Evolutionary conservation across 2,888 invertebrate genomes (phyloP), one percentile per base, ranked within the genome.

Genomic region (Drosophila mulleri): DNA sequence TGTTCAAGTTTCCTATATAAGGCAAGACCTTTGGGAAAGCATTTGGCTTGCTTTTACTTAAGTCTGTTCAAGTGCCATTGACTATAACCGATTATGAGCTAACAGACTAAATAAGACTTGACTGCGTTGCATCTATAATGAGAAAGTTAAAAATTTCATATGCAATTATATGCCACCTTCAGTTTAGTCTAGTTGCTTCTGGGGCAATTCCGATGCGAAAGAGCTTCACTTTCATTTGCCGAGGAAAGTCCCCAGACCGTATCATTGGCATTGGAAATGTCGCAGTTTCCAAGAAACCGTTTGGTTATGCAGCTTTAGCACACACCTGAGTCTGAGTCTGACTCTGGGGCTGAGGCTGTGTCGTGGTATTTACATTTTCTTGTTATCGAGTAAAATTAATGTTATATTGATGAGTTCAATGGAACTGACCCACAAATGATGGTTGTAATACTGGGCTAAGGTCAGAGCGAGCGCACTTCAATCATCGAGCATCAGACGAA

Each of bases 401-500:
- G 68, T 66, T 69, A 76, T 68, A 67, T 88, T 69, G 59, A 83
- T 84, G 83, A 80, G 64, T 86, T 80, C 69, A 59, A 39, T 65
- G 73, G 72, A 82, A 82, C 20, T 56, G 57, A 12, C 35, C 47
- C 45, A 26, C 32, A 47, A 62, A 54, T 53, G 45, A 64, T 71
- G 50, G 18, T 11, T 20, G 20, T 35, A 26, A 50, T 72, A 50
- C 52, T 58, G 74, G 82, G 85, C 69, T 88, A 80, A 88, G 83
- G 80, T 85, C 82, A 71, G 66, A 61, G 47, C 53, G 26, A 50
- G 54, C 48, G 37, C 29, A 47, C 47, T 41, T 37, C 56, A 50
- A 47, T 47, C 41, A 56, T 20, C 2, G 4, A 16, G 9, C 11
- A 20, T 1, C 9, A 26, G 3, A 41, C 12, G 5, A n/a, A 20